A percentile compares a stretch with the other conserved stretches of the same genome.
phyloP scores from a whole-genome alignment of 1,140 invertebrate genomes.

The Caenorhabditis latens region DNA sequence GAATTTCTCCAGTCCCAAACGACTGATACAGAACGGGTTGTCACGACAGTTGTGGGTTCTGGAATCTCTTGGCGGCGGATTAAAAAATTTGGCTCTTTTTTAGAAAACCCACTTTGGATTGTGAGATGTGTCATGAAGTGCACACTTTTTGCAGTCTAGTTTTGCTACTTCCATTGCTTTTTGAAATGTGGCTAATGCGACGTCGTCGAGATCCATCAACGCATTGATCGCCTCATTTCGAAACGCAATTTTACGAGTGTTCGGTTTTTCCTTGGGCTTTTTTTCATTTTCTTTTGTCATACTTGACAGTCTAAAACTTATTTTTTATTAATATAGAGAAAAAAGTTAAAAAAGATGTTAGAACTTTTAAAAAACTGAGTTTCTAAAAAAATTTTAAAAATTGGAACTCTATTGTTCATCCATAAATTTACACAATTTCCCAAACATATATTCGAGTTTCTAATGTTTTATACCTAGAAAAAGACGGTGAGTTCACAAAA shows the following conservation, averaged over 20 bases:
- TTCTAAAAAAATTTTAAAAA: too few relatives aligned
- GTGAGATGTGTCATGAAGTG: background rate
- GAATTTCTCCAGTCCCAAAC: conserved; percentile 74
- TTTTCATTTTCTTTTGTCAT: conserved; percentile 16
- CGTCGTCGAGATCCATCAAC: conserved; percentile 1
- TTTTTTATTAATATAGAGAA: background rate
- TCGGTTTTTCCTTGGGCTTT: conserved; percentile 15
- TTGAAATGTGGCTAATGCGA: conserved; percentile 13
- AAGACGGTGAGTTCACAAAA: too few relatives aligned
- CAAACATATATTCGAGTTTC: too few relatives aligned
- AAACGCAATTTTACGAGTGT: background rate
- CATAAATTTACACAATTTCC: too few relatives aligned
- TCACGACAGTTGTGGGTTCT: conserved; percentile 70
- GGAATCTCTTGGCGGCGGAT: background rate
- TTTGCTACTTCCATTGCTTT: conserved; percentile 50
- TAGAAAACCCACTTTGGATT: too few relatives aligned
- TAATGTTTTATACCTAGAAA: too few relatives aligned
- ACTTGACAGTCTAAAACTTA: background rate
- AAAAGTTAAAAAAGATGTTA: too few relatives aligned
- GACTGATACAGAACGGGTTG: conserved; percentile 73
- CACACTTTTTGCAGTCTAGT: conserved; percentile 1
- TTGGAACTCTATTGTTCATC: too few relatives aligned
- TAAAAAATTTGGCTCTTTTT: too few relatives aligned
- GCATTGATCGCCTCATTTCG: conserved; percentile 29
- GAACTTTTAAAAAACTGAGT: too few relatives aligned